Evolutionary conservation across 2,888 invertebrate species (phyloP).

Genomic region (Venusia cambrica): DNA sequence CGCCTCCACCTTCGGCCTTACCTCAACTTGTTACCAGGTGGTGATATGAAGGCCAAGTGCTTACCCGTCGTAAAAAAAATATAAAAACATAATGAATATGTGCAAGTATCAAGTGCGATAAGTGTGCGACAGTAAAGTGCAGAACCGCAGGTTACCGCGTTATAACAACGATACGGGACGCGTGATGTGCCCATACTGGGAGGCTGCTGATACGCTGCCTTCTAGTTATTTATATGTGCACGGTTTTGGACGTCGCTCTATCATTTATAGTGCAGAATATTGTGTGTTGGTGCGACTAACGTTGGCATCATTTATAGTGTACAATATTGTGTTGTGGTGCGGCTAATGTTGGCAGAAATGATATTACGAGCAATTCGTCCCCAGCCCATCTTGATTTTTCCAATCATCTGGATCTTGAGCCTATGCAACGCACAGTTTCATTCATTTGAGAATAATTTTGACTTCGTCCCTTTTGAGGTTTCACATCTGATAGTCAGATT

Average conservation of each 20-base stretch:
- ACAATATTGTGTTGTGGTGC: slow-evolving; percentile 3
- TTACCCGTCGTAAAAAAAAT: no score
- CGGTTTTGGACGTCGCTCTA: slow-evolving; percentile 23
- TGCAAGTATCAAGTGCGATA: slow-evolving; percentile 44
- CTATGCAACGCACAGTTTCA: no score
- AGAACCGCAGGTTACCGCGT: slow-evolving; percentile 61
- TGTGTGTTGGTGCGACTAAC: slow-evolving; percentile 6
- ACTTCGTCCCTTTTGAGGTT: no score
- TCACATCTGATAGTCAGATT: no score
- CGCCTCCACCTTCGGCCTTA: no score
- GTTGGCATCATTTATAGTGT: slow-evolving; percentile 3
- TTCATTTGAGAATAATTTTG: no score
- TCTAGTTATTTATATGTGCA: slow-evolving; percentile 18
- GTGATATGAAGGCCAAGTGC: no score
- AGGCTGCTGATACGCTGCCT: slow-evolving; percentile 26
- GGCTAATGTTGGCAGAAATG: slow-evolving; percentile 7
- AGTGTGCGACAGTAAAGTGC: slow-evolving; percentile 40
- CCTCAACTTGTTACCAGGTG: no score
- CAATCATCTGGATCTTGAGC: no score
- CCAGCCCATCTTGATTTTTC: no score
- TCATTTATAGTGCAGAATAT: slow-evolving; percentile 15
- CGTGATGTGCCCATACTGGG: slow-evolving; percentile 73
- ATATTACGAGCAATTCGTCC: no score
- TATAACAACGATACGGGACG: slow-evolving; percentile 69
- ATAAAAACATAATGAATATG: no score